Evolutionary conservation across 1,140 invertebrate species (phyloP).

Genomic region (Panulirus ornatus): DNA sequence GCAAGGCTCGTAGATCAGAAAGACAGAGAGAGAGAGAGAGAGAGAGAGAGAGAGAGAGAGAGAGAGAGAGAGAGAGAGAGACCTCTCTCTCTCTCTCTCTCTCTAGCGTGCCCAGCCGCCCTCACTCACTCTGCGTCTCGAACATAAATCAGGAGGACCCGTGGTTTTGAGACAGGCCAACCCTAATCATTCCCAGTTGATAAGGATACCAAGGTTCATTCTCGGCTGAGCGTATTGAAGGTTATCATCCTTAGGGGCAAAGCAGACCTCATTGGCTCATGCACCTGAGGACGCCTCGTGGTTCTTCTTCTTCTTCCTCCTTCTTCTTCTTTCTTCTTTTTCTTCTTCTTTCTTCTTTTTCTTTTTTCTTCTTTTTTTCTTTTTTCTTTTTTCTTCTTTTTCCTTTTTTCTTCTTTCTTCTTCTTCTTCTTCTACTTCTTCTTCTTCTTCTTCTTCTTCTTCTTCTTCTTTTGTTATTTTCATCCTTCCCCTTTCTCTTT

Average conservation of each 20-base stretch:
- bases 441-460: not conserved
- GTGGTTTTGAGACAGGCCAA: constrained; percentile 51
- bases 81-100: too few species aligned
- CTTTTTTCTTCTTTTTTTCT: not conserved
- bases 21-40: constrained; percentile 34
- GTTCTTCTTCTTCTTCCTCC: not conserved
- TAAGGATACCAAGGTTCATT: constrained; percentile 45
- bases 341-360: constrained; percentile 5
- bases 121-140: constrained; percentile 38
- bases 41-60: constrained; percentile 40
- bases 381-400: not conserved
- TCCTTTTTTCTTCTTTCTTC: not conserved
- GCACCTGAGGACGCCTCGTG: constrained; percentile 9
- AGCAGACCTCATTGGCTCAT: constrained; percentile 51
- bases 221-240: constrained; percentile 53
- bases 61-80: constrained; percentile 42
- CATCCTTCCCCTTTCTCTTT: not conserved
- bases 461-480: not conserved
- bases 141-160: constrained; percentile 26
- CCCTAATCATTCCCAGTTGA: constrained; percentile 48
- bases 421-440: not conserved
- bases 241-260: constrained; percentile 53
- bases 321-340: not conserved
- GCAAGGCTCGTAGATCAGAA: not conserved
- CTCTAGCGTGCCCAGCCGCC: constrained; percentile 28